Percentiles rank a stretch among this genome's conserved stretches.
phyloP scores from a whole-genome alignment of 2,797 vertebrate genomes.

The Gymnothorax reevesii region DNA sequence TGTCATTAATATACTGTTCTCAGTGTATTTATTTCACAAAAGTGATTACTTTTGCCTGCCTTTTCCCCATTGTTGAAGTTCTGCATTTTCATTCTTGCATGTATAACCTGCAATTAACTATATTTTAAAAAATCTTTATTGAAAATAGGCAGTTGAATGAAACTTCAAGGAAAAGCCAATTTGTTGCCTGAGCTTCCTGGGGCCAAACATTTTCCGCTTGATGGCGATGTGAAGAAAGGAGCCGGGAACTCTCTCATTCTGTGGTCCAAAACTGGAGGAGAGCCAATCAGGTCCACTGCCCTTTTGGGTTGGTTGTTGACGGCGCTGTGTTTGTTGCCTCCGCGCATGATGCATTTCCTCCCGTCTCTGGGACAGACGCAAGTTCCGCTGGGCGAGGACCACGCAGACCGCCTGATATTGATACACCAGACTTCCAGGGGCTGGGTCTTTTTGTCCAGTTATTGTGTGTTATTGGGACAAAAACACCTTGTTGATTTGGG shows the following conservation, averaged over 20 bases:
- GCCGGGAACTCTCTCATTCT: slow-evolving; percentile 31
- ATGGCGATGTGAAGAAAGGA: slow-evolving; percentile 5
- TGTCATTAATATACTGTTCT: neutral
- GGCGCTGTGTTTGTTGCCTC: slow-evolving; percentile 51
- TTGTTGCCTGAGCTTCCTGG: slow-evolving; percentile 21
- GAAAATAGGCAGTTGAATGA: neutral
- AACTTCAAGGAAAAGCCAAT: slow-evolving; percentile 1
- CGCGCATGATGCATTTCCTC: slow-evolving; percentile 56
- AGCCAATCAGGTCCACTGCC: slow-evolving; percentile 36
- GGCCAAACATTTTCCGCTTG: slow-evolving; percentile 20
- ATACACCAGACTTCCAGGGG: neutral
- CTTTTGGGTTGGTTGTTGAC: slow-evolving; percentile 50
- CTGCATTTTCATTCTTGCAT: neutral
- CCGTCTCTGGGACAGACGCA: slow-evolving; percentile 24
- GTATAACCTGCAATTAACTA: neutral
- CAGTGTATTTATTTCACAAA: neutral
- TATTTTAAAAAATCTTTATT: neutral
- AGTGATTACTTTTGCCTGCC: neutral
- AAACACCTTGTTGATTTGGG: slow-evolving; percentile 14
- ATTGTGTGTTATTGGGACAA: slow-evolving; percentile 14
- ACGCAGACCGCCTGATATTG: neutral
- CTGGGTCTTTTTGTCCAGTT: slow-evolving; percentile 17
- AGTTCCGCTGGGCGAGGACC: neutral
- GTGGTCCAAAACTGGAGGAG: slow-evolving; percentile 39
- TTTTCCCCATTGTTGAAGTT: neutral